phyloP scores from a whole-genome alignment of 2,888 invertebrate species.

The Idaea aversata region DNA sequence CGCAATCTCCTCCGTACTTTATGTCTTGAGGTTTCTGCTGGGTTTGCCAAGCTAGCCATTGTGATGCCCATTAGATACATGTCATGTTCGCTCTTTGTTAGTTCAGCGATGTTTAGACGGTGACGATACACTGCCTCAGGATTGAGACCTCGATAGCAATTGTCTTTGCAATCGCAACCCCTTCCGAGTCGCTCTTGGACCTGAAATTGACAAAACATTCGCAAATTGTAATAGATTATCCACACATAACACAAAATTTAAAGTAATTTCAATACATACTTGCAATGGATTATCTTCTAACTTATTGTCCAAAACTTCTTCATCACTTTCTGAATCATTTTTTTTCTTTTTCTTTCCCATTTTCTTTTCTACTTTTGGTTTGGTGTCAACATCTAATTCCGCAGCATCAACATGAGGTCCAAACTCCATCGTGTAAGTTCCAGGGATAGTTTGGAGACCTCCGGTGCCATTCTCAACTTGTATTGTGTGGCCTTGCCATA shows the following conservation, averaged over 20 bases:
- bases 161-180: slow-evolving; percentile 89
- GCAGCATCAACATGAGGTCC: slow-evolving; percentile 60
- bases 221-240: slow-evolving; percentile 10
- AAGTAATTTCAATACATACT: slow-evolving; percentile 41
- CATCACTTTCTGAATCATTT: slow-evolving; percentile 67
- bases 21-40: slow-evolving; percentile 85
- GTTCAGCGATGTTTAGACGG: slow-evolving; percentile 87
- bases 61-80: slow-evolving; percentile 93
- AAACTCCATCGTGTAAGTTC: slow-evolving; percentile 66
- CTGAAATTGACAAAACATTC: slow-evolving; percentile 57
- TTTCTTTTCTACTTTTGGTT: slow-evolving; percentile 74
- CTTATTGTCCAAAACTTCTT: slow-evolving; percentile 82
- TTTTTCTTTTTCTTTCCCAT: slow-evolving; percentile 75
- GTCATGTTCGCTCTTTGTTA: slow-evolving; percentile 90
- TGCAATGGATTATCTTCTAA: slow-evolving; percentile 84
- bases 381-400: slow-evolving; percentile 69
- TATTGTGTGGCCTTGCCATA: slow-evolving; percentile 84
- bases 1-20: slow-evolving; percentile 86
- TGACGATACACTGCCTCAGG: slow-evolving; percentile 88
- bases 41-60: slow-evolving; percentile 89
- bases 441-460: slow-evolving; percentile 58
- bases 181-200: slow-evolving; percentile 84
- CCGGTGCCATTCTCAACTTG: slow-evolving; percentile 79
- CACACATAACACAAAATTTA: slow-evolving; percentile 2
- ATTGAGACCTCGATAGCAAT: slow-evolving; percentile 87